Evolutionary conservation across 2,113 vertebrate species (phyloP).

Genomic region (Nannobrachium achirus): DNA sequence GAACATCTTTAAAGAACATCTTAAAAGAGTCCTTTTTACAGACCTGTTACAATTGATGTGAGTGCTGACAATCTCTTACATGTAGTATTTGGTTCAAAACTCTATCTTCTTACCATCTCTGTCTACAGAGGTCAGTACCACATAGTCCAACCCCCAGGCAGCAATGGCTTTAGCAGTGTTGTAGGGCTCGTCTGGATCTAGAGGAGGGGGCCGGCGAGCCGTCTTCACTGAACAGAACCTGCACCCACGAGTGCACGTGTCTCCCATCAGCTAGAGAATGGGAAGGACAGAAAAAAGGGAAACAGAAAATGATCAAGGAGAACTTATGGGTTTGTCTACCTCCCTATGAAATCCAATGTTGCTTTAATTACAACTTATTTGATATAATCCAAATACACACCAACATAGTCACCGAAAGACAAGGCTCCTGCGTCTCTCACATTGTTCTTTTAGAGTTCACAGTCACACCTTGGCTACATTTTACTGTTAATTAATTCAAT

Average conservation of each 20-base stretch:
- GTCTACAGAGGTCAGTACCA: conserved; percentile 97
- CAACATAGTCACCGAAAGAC: neutral
- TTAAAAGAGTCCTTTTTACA: too few species aligned
- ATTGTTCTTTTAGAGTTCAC: too few species aligned
- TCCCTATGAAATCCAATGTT: too few species aligned
- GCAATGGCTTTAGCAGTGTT: conserved; percentile 92
- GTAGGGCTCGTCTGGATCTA: conserved; percentile 88
- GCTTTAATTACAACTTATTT: too few species aligned
- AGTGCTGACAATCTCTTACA: neutral
- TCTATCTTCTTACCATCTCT: conserved; percentile 85
- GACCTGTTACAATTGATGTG: neutral
- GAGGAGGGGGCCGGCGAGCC: conserved; percentile 84
- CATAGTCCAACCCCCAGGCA: conserved; percentile 96
- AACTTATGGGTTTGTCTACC: too few species aligned
- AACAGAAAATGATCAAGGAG: neutral
- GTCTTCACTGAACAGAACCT: conserved; percentile 98
- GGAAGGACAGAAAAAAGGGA: neutral
- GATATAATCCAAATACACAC: too few species aligned
- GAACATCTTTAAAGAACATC: neutral
- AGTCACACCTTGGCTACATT: too few species aligned
- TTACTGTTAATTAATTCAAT: too few species aligned
- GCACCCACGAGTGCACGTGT: conserved; percentile 96
- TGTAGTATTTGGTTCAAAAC: neutral
- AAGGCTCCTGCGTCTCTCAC: neutral
- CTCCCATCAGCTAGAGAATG: conserved; percentile 90